A percentile compares a stretch with the other conserved stretches of the same genome.
Conservation (phyloP, 2,113 vertebrate genomes). For the Dicerorhinus sumatrensis region DNA sequence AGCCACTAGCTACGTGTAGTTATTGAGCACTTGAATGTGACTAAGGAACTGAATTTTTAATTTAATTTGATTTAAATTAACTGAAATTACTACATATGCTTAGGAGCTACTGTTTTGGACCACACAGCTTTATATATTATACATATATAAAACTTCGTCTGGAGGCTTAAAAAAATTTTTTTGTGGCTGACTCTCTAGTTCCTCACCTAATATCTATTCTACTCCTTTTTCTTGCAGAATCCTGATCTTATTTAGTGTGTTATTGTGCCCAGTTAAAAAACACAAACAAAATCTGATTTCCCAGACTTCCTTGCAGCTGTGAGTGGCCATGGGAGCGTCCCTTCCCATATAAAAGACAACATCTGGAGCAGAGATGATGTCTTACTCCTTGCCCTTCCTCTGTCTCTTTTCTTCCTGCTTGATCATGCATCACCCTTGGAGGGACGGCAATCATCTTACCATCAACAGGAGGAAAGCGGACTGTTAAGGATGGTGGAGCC, state of each 20-base stretch:
- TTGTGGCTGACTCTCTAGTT: neutral
- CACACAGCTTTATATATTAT: neutral
- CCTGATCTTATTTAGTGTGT: neutral
- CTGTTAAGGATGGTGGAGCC: neutral
- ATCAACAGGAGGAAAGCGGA: neutral
- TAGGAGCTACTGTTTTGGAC: neutral
- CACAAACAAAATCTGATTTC: neutral
- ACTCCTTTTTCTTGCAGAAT: neutral
- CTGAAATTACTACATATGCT: neutral
- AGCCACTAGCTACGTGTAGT: neutral
- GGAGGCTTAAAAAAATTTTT: neutral
- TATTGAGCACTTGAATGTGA: neutral
- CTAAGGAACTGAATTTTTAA: neutral
- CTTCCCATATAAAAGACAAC: neutral
- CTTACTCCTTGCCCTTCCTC: neutral
- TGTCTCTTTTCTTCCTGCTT: neutral
- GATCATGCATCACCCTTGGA: neutral
- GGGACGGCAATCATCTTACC: neutral
- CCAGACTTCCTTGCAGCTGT: neutral
- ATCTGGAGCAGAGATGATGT: neutral
- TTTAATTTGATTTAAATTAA: neutral
- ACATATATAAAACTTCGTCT: neutral
- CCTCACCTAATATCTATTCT: neutral
- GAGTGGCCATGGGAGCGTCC: neutral
- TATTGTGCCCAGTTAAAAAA: neutral